A percentile compares a stretch with the other conserved stretches of the same genome.
These are phyloP conservation scores for Cassiopea xamachana DNA, from an alignment of 30 jellyfish, hydroid and myxozoan genomes.

Conservation along the genomic window DNA sequence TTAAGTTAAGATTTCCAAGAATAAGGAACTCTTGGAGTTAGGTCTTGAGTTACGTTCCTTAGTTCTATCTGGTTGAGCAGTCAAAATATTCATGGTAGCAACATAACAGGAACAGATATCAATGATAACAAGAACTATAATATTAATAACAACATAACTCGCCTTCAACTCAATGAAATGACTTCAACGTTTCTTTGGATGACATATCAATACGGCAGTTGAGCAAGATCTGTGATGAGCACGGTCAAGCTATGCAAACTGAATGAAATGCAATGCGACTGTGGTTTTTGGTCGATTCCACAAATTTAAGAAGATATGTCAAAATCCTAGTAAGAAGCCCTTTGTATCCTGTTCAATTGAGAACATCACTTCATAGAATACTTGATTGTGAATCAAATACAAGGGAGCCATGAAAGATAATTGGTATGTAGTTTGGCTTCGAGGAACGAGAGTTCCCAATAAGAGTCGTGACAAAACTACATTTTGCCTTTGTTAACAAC, in stretches of 20 bases:
- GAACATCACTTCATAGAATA: not conserved
- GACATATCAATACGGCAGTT: not conserved
- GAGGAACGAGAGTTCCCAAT: too few relatives aligned
- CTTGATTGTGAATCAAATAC: not conserved
- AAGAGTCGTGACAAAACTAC: too few relatives aligned
- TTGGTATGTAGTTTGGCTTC: too few relatives aligned
- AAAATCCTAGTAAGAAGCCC: not conserved
- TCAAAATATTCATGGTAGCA: too few relatives aligned
- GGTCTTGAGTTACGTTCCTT: too few relatives aligned
- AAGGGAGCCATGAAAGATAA: not conserved
- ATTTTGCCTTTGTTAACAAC: too few relatives aligned
- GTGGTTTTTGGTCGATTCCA: slow-evolving; percentile 24
- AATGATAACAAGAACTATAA: not conserved
- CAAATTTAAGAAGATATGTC: slow-evolving; percentile 18
- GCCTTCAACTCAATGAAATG: not conserved
- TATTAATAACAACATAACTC: not conserved
- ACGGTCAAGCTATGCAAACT: slow-evolving; percentile 15
- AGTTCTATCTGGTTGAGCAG: too few relatives aligned
- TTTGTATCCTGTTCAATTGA: slow-evolving; percentile 2
- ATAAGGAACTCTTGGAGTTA: too few relatives aligned
- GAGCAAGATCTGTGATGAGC: not conserved
- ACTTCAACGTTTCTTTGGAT: not conserved
- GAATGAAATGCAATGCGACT: slow-evolving; percentile 16
- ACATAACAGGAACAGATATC: not conserved
- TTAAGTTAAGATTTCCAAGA: too few relatives aligned